Evolutionary conservation across 2,113 vertebrate species (phyloP), one percentile per base, ranked within the genome.

Genomic region (Prinia subflava): DNA sequence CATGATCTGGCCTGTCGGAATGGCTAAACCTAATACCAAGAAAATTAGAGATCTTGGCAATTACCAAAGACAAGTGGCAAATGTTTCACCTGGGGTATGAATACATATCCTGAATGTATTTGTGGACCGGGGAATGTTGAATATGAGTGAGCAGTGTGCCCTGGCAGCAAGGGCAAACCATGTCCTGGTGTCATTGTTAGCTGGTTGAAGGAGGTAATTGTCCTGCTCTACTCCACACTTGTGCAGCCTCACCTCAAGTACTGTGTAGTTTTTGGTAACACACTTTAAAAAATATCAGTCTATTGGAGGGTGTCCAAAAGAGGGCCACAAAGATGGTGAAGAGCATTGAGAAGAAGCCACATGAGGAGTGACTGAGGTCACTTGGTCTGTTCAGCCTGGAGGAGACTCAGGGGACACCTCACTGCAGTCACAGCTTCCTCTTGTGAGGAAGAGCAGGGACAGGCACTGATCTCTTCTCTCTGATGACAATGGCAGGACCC

Each of bases 361-460:
- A 1, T 23, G 35, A 82, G 23, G 23, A n/a, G 7, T 3, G 5
- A 11, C 42, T 68, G 28, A n/a, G 64, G 53, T 11, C 28, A 23
- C 35, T 69, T 23, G 35, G 7, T 41, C 15, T 15, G 28, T 18
- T 82, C 35, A 69, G 64, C 35, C 30, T n/a, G 14, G 39, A 42
- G 15, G 13, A 28, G 42, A 13, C 5, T 41, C 30, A 81, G 22
- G 22, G 14, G 11, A 47, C 2, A 39, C 14, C 42, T 14, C 22
- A 39, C 0, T 47, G 42, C 17, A 56, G 8, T 37, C 33, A 37
- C n/a, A 47, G 1, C 11, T 49, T 68, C 28, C 11, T 27, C 4
- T 1, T 1, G 4, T 14, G n/a, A 7, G 22, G 18, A 57, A n/a
- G 42, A 49, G 42, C 5, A 49, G 5, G n/a, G 9, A 4, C n/a